These are phyloP conservation scores for Eira barbara DNA, from an alignment of 2,113 vertebrate genomes.

Conservation along the genomic window DNA sequence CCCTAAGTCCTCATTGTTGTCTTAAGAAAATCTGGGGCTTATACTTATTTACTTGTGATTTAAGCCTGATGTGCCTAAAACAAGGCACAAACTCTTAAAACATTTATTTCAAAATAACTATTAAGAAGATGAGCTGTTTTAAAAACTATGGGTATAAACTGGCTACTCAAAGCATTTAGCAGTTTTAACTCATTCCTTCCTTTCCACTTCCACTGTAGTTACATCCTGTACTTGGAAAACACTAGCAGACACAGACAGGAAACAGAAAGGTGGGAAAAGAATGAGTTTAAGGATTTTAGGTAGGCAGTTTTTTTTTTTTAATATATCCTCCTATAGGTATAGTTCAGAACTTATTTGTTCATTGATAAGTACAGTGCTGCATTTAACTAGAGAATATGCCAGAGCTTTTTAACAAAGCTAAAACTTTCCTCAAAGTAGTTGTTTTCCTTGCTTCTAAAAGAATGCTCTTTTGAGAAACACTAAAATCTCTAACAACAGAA, in stretches of 20 bases:
- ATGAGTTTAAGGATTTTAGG: slow-evolving; percentile 21
- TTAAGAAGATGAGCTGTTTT: neutral
- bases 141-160: neutral
- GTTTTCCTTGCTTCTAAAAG: neutral
- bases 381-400: neutral
- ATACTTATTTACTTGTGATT: neutral
- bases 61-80: neutral
- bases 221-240: slow-evolving; percentile 12
- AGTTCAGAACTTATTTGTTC: neutral
- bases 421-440: neutral
- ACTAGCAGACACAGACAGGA: neutral
- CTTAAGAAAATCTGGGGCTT: neutral
- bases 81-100: neutral
- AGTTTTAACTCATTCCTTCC: neutral
- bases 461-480: neutral
- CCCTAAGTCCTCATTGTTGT: neutral
- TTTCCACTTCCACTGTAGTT: neutral
- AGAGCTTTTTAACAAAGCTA: neutral
- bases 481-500: neutral
- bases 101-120: neutral
- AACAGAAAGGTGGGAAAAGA: neutral
- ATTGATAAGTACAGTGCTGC: neutral
- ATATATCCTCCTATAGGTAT: neutral
- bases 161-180: neutral
- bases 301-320: neutral